Conservation (phyloP, 1,140 invertebrate species). For the Calycopis cecrops region DNA sequence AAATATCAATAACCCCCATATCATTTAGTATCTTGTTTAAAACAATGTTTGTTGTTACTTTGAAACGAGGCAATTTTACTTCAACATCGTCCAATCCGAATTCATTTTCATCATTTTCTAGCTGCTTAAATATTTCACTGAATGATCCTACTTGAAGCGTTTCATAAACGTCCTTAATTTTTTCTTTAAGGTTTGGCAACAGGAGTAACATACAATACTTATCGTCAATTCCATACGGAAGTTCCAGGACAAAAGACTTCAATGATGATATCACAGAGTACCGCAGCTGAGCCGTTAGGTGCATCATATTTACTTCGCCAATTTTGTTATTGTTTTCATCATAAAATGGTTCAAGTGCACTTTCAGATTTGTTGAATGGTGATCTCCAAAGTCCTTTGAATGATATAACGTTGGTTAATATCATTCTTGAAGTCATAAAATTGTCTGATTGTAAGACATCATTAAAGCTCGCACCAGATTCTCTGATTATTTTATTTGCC, state of each 20-base stretch:
- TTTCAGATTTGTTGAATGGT: constrained; percentile 79
- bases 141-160: constrained; percentile 29
- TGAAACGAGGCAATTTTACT: constrained; percentile 81
- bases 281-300: constrained; percentile 60
- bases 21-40: constrained; percentile 74
- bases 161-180: constrained; percentile 32
- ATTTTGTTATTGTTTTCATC: constrained; percentile 62
- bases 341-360: constrained; percentile 69
- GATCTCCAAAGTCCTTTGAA: constrained; percentile 86
- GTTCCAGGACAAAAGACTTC: constrained; percentile 57
- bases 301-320: constrained; percentile 76
- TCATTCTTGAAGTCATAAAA: constrained; percentile 75
- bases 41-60: constrained; percentile 76
- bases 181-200: constrained; percentile 29
- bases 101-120: constrained; percentile 52
- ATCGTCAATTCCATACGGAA: constrained; percentile 73
- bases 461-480: constrained; percentile 30
- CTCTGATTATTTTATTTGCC: constrained; percentile 38
- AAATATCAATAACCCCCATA: constrained; percentile 82
- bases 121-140: constrained; percentile 47
- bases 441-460: constrained; percentile 52
- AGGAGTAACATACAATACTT: constrained; percentile 47
- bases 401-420: constrained; percentile 85
- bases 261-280: constrained; percentile 67
- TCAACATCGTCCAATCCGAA: constrained; percentile 74